Evolutionary conservation across 2,888 invertebrate genomes (phyloP).

Genomic region (Dyspetes luteomarginatus): DNA sequence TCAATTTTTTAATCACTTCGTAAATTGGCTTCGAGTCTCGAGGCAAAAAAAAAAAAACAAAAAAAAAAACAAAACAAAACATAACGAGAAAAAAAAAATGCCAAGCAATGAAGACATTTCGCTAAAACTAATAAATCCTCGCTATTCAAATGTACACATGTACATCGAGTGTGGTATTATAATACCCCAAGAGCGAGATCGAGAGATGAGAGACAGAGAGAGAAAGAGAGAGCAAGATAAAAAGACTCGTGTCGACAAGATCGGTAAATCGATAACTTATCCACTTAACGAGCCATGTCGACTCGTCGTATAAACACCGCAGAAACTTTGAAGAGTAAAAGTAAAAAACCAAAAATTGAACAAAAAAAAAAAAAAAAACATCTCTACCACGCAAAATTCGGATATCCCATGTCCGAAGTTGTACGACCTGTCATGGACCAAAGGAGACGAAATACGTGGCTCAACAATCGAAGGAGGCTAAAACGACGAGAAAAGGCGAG

Average conservation of each 20-base stretch:
- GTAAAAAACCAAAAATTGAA: background rate
- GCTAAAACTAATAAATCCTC: constrained; percentile 35
- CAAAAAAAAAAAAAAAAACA: constrained; percentile 5
- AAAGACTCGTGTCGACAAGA: constrained; percentile 61
- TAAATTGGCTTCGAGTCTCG: too few species aligned
- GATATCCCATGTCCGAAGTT: constrained; percentile 23
- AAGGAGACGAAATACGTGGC: background rate
- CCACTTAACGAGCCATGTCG: constrained; percentile 62
- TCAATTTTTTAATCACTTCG: too few species aligned
- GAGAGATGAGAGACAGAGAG: constrained; percentile 16
- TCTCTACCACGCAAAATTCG: constrained; percentile 36
- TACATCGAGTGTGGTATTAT: background rate
- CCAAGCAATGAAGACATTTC: constrained; percentile 38
- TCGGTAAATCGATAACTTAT: constrained; percentile 65
- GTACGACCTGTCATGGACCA: constrained; percentile 34
- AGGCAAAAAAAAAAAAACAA: background rate
- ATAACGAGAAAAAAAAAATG: background rate
- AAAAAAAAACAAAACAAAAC: too few species aligned
- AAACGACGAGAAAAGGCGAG: constrained; percentile 1
- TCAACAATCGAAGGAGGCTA: constrained; percentile 30
- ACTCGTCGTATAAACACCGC: constrained; percentile 49
- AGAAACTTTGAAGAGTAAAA: constrained; percentile 27
- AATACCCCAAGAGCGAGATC: constrained; percentile 14
- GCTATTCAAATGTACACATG: background rate
- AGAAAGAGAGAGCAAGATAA: constrained; percentile 37